Evolutionary conservation across 1,140 invertebrate species (phyloP), one percentile per base, ranked within the genome.

Genomic region (Anagrus nilaparvatae): DNA sequence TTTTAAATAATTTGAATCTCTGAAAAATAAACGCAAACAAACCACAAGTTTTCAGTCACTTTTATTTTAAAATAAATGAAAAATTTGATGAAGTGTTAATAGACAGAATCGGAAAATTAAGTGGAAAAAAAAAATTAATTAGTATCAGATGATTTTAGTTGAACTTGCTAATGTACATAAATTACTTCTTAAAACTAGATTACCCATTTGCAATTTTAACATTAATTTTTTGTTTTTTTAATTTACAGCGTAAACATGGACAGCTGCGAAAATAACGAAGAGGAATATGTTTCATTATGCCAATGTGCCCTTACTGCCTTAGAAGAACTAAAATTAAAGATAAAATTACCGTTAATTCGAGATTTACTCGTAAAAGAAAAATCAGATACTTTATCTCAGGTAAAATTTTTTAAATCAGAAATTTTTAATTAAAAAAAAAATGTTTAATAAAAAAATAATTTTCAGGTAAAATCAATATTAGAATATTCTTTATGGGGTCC

Each of bases 401-500:
- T 70, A 32, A 69, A 63, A 47, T 28, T 48, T 19, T 30, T 8
- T 24, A 19, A 21, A 35, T 31, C 21, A 27, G 27, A n/a, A 27
- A 4, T 38, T 33, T 14, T 29, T 13, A 29, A 12, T 44, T 9
- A 30, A 30, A 30, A n/a, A 5, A 18, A 30, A 30, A 16, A 40
- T 14, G 13, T 27, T 18, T 6, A 12, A 31, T n/a, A 30, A 31
- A 21, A 32, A 40, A 1, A 21, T 21, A 5, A 8, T 19, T 20
- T 38, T 43, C 32, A 68, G 58, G 76, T 78, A 0, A 88, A 88
- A 61, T 77, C 82, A 0, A 73, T 89, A 0, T 58, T 90, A 19
- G 86, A 90, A 55, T 86, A 84, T 52, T 82, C 82, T 44, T 63
- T 92, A 3, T 92, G 86, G 84, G 87, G 86, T 3, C 87, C 86